phyloP scores from a whole-genome alignment of 2,113 vertebrate genomes.

The Xiphophorus couchianus region DNA sequence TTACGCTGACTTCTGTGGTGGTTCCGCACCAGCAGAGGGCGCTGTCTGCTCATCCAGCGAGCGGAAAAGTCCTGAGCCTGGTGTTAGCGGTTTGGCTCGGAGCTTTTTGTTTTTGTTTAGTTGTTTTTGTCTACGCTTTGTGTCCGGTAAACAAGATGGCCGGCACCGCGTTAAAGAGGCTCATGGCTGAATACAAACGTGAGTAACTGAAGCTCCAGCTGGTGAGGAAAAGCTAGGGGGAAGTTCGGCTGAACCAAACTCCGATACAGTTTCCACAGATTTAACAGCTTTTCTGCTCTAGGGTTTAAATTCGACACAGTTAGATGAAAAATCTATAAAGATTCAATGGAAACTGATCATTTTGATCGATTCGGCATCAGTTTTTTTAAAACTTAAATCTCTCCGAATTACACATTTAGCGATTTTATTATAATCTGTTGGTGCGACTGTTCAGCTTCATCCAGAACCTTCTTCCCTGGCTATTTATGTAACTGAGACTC shows the following conservation, averaged over 20 bases:
- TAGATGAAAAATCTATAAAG: background rate
- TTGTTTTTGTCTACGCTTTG: background rate
- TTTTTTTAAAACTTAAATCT: fast-evolving
- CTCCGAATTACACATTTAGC: fast-evolving
- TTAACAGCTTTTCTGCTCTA: background rate
- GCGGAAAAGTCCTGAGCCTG: background rate
- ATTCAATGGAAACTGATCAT: fast-evolving
- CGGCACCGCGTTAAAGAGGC: slow-evolving; percentile 75
- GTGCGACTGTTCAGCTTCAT: background rate
- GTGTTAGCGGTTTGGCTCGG: background rate
- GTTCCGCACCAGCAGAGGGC: background rate
- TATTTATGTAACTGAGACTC: background rate
- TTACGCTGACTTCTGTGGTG: background rate
- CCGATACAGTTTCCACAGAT: background rate
- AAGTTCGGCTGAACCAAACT: background rate
- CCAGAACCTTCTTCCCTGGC: slow-evolving; percentile 2
- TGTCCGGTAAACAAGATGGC: slow-evolving; percentile 53
- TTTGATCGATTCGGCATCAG: background rate
- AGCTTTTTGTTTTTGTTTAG: background rate
- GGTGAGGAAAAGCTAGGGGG: background rate
- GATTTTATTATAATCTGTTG: background rate
- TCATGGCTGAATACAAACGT: slow-evolving; percentile 80
- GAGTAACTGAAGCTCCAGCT: slow-evolving; percentile 29
- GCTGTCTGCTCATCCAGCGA: background rate
- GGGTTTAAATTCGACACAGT: background rate